These are phyloP conservation scores for Trichonephila clavipes DNA, from an alignment of 1,140 invertebrate genomes.

Conservation along the genomic window DNA sequence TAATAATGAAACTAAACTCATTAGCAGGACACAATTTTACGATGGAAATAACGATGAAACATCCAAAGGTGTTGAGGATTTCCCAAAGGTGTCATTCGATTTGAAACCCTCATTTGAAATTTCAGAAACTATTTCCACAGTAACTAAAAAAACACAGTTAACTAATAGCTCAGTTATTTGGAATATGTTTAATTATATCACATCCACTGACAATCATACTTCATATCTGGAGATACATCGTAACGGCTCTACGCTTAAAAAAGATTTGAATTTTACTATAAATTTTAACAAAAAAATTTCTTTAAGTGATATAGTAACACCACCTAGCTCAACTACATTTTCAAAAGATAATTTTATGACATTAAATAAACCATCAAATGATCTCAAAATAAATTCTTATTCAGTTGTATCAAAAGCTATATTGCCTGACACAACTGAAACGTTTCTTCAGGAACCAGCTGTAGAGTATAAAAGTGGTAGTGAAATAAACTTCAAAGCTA, in stretches of 20 bases:
- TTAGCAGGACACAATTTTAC: not conserved
- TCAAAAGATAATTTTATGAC: not conserved
- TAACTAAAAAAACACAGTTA: not conserved
- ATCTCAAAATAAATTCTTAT: not conserved
- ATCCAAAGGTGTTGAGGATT: not conserved
- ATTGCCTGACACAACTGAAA: not conserved
- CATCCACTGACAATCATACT: no score
- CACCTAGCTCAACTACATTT: not conserved
- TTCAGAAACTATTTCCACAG: not conserved
- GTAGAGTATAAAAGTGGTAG: not conserved
- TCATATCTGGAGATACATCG: no score
- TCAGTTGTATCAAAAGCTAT: not conserved
- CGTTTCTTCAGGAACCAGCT: not conserved
- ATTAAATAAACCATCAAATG: not conserved
- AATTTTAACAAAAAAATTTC: no score
- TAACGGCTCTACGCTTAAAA: no score
- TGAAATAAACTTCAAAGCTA: not conserved
- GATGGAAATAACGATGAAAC: not conserved
- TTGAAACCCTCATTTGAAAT: not conserved
- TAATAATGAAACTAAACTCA: not conserved
- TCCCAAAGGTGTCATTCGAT: not conserved
- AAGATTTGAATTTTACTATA: no score
- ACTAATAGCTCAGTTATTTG: no score
- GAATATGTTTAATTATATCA: no score
- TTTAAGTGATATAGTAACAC: no score